Conservation (phyloP, 2,888 invertebrate genomes). For the Patella caerulea region DNA sequence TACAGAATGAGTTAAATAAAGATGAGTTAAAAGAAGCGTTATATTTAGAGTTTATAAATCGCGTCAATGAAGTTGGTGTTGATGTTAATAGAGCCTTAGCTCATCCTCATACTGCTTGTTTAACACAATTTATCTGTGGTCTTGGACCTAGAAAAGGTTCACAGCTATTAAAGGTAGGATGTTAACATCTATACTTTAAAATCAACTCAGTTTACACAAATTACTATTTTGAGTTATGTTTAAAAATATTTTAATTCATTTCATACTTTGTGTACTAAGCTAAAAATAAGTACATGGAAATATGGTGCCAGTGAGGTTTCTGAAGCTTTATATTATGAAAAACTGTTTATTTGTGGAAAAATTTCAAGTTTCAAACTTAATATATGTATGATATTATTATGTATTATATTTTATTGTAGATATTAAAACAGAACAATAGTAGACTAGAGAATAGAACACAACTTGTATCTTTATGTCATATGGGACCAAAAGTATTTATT, state of each 20-base stretch:
- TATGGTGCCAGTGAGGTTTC: too few species aligned
- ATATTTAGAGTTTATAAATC: slow-evolving; percentile 89
- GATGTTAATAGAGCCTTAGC: slow-evolving; percentile 95
- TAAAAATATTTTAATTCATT: background rate
- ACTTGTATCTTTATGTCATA: slow-evolving; percentile 93
- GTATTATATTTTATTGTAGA: slow-evolving; percentile 62
- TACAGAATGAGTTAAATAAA: slow-evolving; percentile 76
- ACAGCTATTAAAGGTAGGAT: slow-evolving; percentile 70
- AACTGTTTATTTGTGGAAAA: too few species aligned
- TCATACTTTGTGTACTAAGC: background rate
- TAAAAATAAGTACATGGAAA: background rate
- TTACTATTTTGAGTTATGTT: background rate
- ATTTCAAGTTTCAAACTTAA: too few species aligned
- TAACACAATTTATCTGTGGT: slow-evolving; percentile 97
- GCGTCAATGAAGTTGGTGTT: slow-evolving; percentile 98
- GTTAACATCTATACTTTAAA: background rate
- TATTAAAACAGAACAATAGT: slow-evolving; percentile 81
- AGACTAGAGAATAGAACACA: slow-evolving; percentile 94
- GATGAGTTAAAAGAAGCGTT: slow-evolving; percentile 90
- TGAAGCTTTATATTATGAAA: too few species aligned
- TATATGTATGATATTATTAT: too few species aligned
- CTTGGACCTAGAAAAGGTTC: slow-evolving; percentile 93
- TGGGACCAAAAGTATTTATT: slow-evolving; percentile 98
- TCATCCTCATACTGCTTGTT: slow-evolving; percentile 85
- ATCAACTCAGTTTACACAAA: too few species aligned